Percentiles rank a stretch among this genome's conserved stretches.
Evolutionary conservation across 2,797 vertebrate genomes (phyloP).

Genomic region (Prunella strophiata): DNA sequence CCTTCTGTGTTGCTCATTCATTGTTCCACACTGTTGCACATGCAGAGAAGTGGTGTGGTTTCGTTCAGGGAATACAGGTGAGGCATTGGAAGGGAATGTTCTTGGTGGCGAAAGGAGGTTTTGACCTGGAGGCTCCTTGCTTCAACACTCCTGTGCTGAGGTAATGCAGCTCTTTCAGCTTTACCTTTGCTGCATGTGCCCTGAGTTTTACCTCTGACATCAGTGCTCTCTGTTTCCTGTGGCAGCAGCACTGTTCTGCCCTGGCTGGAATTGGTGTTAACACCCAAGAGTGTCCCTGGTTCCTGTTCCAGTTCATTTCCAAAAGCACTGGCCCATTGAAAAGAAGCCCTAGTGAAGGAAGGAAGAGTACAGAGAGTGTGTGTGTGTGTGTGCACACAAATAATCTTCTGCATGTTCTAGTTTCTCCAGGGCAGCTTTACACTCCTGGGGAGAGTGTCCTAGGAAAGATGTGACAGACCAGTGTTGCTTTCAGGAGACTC

Average conservation of each 20-base stretch:
- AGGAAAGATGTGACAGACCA: not conserved
- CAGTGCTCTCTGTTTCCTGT: constrained; percentile 34
- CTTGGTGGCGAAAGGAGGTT: not conserved
- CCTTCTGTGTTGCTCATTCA: not conserved
- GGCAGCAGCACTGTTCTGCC: not conserved
- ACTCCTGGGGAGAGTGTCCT: not conserved
- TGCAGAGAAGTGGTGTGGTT: not conserved
- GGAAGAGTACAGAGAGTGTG: not conserved
- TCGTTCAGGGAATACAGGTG: not conserved
- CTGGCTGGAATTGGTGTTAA: not conserved
- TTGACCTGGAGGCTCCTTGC: not conserved
- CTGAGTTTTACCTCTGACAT: not conserved
- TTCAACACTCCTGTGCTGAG: not conserved
- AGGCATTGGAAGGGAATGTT: constrained; percentile 2
- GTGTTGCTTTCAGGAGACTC: not conserved
- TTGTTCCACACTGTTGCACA: not conserved
- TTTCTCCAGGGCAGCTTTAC: not conserved
- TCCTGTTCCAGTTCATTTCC: not conserved
- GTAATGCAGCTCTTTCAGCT: not conserved
- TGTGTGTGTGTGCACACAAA: not conserved
- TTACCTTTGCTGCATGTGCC: not conserved
- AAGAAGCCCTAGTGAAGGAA: not conserved
- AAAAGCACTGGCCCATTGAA: not conserved
- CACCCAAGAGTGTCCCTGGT: not conserved
- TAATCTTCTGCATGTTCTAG: not conserved